Evolutionary conservation across 92 coral and sea anemone species (phyloP).

Genomic region (Actinernus sp.): DNA sequence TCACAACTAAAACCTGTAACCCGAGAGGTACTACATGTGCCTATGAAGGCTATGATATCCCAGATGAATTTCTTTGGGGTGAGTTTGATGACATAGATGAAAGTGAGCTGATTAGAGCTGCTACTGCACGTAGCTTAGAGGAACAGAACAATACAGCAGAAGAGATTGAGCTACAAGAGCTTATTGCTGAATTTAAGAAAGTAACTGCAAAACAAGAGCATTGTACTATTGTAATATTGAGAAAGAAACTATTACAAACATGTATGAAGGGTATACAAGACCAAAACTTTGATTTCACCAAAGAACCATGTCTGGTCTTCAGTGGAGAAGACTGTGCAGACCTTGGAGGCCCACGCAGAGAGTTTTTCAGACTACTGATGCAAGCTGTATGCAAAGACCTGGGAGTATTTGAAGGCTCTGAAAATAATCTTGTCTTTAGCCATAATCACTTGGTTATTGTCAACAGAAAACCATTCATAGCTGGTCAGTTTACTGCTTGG

Average conservation of each 20-base stretch:
- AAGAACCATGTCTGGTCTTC: constrained; percentile 39
- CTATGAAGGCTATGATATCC: too few species aligned
- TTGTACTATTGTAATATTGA: constrained; percentile 42
- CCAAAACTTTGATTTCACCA: constrained; percentile 41
- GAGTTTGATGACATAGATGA: constrained; percentile 30
- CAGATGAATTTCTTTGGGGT: too few species aligned
- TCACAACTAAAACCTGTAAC: too few species aligned
- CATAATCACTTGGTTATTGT: constrained; percentile 37
- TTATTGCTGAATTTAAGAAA: constrained; percentile 37
- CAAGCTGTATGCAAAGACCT: constrained; percentile 30
- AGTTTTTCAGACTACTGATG: constrained; percentile 47
- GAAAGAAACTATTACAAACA: constrained; percentile 44
- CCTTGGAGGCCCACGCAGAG: constrained; percentile 43
- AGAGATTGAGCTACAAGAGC: constrained; percentile 25
- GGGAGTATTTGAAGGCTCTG: constrained; percentile 49
- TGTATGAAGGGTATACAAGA: constrained; percentile 47
- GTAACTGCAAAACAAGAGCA: constrained; percentile 7
- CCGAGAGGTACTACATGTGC: too few species aligned
- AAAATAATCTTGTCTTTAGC: constrained; percentile 28
- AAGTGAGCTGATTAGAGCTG: constrained; percentile 48
- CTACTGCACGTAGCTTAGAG: constrained; percentile 55
- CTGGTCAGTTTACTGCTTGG: constrained; percentile 46
- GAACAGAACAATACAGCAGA: constrained; percentile 20
- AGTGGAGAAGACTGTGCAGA: constrained; percentile 49
- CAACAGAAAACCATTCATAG: constrained; percentile 44